A percentile compares a stretch with the other conserved stretches of the same genome.
phyloP scores from a whole-genome alignment of 2,888 invertebrate species.

The Agrotis clavis region DNA sequence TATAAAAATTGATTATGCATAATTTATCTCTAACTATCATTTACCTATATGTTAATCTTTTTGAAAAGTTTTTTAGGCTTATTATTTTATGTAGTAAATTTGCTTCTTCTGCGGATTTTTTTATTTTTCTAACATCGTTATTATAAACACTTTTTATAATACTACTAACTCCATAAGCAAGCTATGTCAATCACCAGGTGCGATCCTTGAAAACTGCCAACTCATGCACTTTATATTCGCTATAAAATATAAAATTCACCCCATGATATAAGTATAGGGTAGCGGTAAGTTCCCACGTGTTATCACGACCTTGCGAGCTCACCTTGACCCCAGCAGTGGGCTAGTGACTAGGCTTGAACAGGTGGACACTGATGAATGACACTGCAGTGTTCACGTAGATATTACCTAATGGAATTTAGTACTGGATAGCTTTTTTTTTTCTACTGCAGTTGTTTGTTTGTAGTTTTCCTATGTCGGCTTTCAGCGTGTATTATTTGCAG shows the following conservation, averaged over 20 bases:
- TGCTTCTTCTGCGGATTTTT: too few species aligned
- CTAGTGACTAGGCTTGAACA: constrained; percentile 20
- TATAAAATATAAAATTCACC: constrained; percentile 21
- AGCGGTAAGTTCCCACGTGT: constrained; percentile 17
- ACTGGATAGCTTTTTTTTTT: constrained; percentile 2
- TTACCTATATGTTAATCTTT: too few species aligned
- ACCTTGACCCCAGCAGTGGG: constrained; percentile 50
- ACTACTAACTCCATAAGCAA: not conserved
- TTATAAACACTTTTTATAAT: too few species aligned
- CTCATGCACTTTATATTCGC: constrained; percentile 20
- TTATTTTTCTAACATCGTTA: too few species aligned
- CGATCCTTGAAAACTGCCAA: constrained; percentile 8
- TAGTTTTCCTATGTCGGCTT: too few species aligned
- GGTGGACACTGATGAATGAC: constrained; percentile 40
- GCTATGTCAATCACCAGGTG: not conserved
- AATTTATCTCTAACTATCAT: too few species aligned
- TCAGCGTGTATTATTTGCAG: too few species aligned
- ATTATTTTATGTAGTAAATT: too few species aligned
- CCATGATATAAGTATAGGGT: not conserved
- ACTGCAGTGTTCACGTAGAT: constrained; percentile 45
- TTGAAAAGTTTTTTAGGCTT: too few species aligned
- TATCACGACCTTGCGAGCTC: constrained; percentile 38
- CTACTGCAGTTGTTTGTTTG: not conserved
- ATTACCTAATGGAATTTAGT: constrained; percentile 13
- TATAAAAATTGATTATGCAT: too few species aligned